A percentile compares a stretch with the other conserved stretches of the same genome.
Evolutionary conservation across 2,113 vertebrate genomes (phyloP).

Genomic region (Gulo gulo): DNA sequence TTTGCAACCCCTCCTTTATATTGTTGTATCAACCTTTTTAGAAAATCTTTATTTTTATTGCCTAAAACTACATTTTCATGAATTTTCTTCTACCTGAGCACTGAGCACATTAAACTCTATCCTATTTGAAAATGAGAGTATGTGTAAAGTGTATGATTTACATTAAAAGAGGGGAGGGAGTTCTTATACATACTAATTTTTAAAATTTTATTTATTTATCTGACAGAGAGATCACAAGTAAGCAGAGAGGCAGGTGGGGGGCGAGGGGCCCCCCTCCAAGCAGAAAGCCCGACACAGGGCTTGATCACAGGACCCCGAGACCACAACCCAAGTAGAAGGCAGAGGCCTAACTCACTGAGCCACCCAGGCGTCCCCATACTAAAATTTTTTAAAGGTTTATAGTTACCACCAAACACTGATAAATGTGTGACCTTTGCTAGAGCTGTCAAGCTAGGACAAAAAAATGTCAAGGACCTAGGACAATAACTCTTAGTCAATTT

Average conservation of each 20-base stretch:
- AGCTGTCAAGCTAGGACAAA: conserved; percentile 64
- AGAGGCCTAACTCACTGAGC: too few relatives aligned
- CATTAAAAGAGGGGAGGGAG: conserved; percentile 50
- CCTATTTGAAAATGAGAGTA: conserved; percentile 59
- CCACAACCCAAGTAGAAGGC: too few relatives aligned
- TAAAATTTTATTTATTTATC: neutral
- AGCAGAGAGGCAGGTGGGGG: too few relatives aligned
- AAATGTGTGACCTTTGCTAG: conserved; percentile 75
- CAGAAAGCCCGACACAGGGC: accelerated
- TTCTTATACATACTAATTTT: conserved; percentile 65
- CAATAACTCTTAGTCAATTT: conserved; percentile 73
- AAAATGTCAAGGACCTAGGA: conserved; percentile 71
- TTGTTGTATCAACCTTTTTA: conserved; percentile 41
- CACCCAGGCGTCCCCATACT: neutral
- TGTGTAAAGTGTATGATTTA: conserved; percentile 61
- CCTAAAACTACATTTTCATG: conserved; percentile 52
- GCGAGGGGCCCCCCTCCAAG: accelerated
- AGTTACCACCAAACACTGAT: conserved; percentile 65
- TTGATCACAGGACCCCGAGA: too few relatives aligned
- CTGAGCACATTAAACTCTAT: conserved; percentile 10
- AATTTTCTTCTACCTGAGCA: conserved; percentile 52
- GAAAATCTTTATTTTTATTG: conserved; percentile 51
- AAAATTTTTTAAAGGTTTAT: conserved; percentile 68
- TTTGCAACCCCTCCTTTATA: conserved; percentile 51
- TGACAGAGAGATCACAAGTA: too few relatives aligned